A percentile compares a stretch with the other conserved stretches of the same genome.
Evolutionary conservation across 2,797 vertebrate genomes (phyloP).

Genomic region (Melanogrammus aeglefinus): DNA sequence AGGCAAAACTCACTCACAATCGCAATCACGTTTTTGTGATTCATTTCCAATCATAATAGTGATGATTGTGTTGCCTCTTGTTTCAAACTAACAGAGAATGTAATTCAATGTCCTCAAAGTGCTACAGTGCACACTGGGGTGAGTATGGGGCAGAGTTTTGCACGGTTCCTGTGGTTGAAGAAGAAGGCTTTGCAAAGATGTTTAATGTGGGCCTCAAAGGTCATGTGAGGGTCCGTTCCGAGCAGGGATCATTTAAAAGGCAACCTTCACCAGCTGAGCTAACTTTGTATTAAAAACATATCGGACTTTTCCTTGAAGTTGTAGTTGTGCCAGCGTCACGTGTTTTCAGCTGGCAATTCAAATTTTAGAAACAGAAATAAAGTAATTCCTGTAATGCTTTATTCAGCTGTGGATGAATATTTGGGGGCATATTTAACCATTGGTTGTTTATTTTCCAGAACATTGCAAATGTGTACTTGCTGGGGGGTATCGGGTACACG

Average conservation of each 20-base stretch:
- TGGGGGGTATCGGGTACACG: neutral
- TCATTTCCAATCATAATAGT: neutral
- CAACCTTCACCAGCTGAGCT: neutral
- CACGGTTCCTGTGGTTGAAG: too few species aligned
- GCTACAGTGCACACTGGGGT: too few species aligned
- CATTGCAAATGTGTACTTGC: neutral
- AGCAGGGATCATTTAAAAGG: neutral
- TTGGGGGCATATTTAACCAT: neutral
- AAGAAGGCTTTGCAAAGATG: too few species aligned
- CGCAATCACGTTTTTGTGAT: too few species aligned
- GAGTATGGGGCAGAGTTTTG: too few species aligned
- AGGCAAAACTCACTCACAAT: too few species aligned
- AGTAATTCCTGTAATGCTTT: neutral
- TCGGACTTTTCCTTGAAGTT: neutral
- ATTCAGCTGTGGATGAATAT: neutral
- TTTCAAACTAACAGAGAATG: neutral
- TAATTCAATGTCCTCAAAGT: neutral
- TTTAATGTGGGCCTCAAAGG: too few species aligned
- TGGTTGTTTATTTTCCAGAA: neutral
- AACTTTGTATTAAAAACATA: neutral
- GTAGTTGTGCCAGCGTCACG: neutral
- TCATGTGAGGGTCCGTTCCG: too few species aligned
- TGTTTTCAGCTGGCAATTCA: neutral
- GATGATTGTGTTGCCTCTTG: neutral
- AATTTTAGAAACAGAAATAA: neutral